These are phyloP conservation scores for Parazoanthus atlanticus DNA, from an alignment of 92 coral and sea anemone genomes.

Conservation along the genomic window DNA sequence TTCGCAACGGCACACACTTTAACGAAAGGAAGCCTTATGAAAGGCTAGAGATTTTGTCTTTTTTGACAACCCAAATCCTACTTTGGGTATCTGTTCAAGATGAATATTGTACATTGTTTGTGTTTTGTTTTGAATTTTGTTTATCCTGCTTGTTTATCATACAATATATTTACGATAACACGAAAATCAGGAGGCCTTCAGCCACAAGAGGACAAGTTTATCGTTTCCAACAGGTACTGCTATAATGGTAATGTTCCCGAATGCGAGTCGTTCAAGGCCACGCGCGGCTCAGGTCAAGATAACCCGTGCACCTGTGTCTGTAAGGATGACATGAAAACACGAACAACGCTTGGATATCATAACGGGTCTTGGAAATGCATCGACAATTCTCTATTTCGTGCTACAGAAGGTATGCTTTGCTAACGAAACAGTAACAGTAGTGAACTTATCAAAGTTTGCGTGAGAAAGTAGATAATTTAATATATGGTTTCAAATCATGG, in stretches of 20 bases:
- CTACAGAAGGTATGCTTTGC: conserved; percentile 16
- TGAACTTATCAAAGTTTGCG: neutral
- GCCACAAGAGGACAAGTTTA: conserved; percentile 19
- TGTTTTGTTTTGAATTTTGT: neutral
- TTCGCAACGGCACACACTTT: neutral
- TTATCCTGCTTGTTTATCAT: neutral
- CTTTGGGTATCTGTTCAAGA: neutral
- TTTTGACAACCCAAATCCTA: neutral
- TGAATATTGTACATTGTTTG: neutral
- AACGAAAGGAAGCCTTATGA: neutral
- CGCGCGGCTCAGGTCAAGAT: neutral
- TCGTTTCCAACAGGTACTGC: conserved; percentile 6
- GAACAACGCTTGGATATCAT: conserved; percentile 6
- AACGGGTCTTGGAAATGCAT: conserved; percentile 17
- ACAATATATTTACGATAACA: conserved; percentile 20
- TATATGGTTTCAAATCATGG: neutral
- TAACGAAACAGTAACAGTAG: neutral
- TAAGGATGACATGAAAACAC: neutral
- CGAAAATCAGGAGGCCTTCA: neutral
- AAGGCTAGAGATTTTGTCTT: neutral
- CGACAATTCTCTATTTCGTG: conserved; percentile 15
- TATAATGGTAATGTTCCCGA: neutral
- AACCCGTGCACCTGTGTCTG: conserved; percentile 14
- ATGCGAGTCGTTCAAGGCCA: conserved; percentile 16
- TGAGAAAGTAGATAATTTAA: neutral